Base-by-base conservation (phyloP, 2,797 vertebrate species). In the Anolis apletophallus region DNA sequence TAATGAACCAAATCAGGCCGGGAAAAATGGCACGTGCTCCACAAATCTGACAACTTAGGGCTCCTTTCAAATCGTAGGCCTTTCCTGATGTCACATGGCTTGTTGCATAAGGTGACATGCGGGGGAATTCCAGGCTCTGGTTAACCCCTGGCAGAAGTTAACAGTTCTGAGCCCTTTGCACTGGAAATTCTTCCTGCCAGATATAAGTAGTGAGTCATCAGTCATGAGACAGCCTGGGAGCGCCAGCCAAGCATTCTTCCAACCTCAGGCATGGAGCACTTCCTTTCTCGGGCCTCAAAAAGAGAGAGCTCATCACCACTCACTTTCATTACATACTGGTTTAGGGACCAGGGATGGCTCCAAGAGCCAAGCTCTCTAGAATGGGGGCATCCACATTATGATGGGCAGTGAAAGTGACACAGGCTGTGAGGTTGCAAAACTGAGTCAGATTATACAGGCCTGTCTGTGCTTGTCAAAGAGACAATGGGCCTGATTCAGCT, bases 191-290 rank as follows among this genome's bases (percentile, higher is more conserved):
- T 50, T 69, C 23, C 50, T 55, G 34, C 26, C 71, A 79, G 54
- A 36, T 83, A 74, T 87, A 84, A 55, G 57, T 61, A 67, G n/a
- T 84, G 86, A 87, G 81, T 87, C 86, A 87, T 67, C 26, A 32
- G 72, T 87, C 86, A 87, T 59, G 55, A 87, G 86, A 87, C 46
- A 64, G 81, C 46, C 67, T 72, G 81, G 67, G 81, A 80, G 57
- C 34, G 46, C 81, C 76, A 74, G 76, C 68, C 67, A 72, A 59
- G 16, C 81, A 79, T 84, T 84, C 86, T n/a, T 83, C 23, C n/a
- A n/a, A 3, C 19, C 73, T 50, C 67, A 17, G 29, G 23, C 40
- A 50, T 10, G 9, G 36, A 50, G 59, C 5, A 17, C 34, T 59
- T 76, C 73, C 74, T 71, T 50, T 69, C 52, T 71, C 52, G 55